A percentile compares a stretch with the other conserved stretches of the same genome.
Evolutionary conservation across 2,113 vertebrate species (phyloP).

Genomic region (Hydropotes inermis): DNA sequence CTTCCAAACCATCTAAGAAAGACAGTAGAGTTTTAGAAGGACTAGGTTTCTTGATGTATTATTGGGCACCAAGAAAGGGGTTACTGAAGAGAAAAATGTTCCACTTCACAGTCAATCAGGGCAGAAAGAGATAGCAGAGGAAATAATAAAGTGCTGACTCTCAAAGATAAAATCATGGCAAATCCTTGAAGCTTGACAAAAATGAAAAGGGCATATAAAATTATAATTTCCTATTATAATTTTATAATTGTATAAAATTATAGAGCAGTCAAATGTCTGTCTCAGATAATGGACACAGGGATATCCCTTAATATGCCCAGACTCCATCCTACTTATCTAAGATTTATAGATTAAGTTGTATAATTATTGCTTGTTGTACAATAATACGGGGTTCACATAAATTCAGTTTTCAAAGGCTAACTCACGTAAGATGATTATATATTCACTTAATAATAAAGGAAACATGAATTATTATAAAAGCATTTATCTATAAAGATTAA

Average conservation of each 20-base stretch:
- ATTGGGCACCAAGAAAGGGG: not conserved
- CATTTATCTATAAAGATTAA: not conserved
- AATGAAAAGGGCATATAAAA: not conserved
- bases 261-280: not conserved
- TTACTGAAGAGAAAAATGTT: not conserved
- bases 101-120: not conserved
- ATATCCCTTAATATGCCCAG: not conserved
- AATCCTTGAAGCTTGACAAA: not conserved
- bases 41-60: not conserved
- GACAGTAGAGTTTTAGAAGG: not conserved
- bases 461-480: not conserved
- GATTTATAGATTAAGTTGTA: not conserved
- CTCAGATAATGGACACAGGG: not conserved
- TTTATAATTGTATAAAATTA: not conserved
- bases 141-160: not conserved
- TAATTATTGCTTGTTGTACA: not conserved
- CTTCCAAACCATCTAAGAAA: not conserved
- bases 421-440: not conserved
- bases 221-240: not conserved
- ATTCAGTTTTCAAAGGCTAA: not conserved
- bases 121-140: not conserved
- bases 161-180: not conserved
- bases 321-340: not conserved
- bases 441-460: slow-evolving; percentile 4
- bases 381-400: not conserved